Base-by-base conservation (phyloP, 1,140 invertebrate species). In the Nixonia krombeini region DNA sequence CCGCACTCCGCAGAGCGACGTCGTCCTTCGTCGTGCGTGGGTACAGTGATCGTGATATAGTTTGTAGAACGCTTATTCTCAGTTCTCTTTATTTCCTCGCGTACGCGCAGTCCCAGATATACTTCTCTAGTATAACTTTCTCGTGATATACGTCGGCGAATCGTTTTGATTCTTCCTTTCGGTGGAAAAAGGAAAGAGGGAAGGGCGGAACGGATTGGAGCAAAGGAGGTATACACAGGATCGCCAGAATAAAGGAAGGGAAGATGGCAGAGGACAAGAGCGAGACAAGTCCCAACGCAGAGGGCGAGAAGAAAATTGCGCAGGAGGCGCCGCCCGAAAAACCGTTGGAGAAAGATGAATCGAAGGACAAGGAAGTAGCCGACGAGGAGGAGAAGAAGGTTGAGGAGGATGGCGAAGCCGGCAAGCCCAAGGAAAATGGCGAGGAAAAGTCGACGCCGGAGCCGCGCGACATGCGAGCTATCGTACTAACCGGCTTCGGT, bases 401-500 rank as follows among this genome's bases (percentile, higher is more conserved):
- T 12, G 86, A 86, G 50, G 86, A 87, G 78, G 87, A 87, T 69
- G 86, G 84, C 50, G 85, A 85, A 8, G 79, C 74, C 17, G 84
- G 85, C 29, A 86, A 82, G 57, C 71, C 75, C 4, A 83, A 86
- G 58, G 80, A 81, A 52, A 85, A 87, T 72, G 86, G 87, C 52
- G 87, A 88, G 55, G 58, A 90, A 71, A 88, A 87, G 66, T 83
- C 86, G 64, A 88, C 88, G 47, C 79, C 82, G 49, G 85, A 88
- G 65, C 88, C 90, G 52, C 92, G 93, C 82, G 92, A 94, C 84
- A 94, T 94, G 92, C 88, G 90, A 82, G 91, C 91, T 61, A 89
- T 96, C 59, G 91, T 94, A 59, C 87, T 95, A 50, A 92, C 90
- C 44, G 90, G 91, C 72, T 95, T 94, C 83, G 94, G 94, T 16